phyloP scores from a whole-genome alignment of 2,113 vertebrate genomes.

The Psammodynastes pulverulentus region DNA sequence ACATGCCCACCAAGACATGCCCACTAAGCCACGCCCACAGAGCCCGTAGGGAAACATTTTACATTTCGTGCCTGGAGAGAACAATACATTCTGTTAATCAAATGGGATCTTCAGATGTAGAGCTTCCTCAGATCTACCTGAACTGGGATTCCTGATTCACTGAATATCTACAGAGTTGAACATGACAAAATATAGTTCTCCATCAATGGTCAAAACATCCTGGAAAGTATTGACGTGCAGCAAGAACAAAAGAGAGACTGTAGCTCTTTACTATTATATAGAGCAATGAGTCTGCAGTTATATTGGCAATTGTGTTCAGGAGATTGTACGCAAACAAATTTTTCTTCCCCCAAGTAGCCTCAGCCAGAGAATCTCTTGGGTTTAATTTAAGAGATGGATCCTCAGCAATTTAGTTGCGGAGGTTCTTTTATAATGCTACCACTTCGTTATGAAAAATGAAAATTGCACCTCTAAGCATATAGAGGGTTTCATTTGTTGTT shows the following conservation, averaged over 20 bases:
- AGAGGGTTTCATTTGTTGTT: neutral
- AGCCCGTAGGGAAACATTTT: too few species aligned
- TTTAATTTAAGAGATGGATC: neutral
- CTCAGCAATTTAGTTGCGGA: neutral
- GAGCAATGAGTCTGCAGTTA: neutral
- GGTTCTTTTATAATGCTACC: neutral
- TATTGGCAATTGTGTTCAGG: neutral
- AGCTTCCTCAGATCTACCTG: constrained; percentile 18
- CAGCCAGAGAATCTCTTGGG: neutral
- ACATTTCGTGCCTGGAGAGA: too few species aligned
- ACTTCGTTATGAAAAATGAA: neutral
- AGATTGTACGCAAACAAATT: neutral
- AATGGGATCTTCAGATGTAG: neutral
- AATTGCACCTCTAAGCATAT: neutral
- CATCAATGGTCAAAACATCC: constrained; percentile 17
- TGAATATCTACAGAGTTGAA: constrained; percentile 25
- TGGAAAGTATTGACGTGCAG: constrained; percentile 38
- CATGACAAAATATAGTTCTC: neutral
- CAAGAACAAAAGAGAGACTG: neutral
- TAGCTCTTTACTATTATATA: neutral
- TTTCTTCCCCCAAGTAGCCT: neutral
- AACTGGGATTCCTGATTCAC: constrained; percentile 21
- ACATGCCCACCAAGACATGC: too few species aligned
- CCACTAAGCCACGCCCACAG: too few species aligned
- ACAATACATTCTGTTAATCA: neutral